Evolutionary conservation across 2,113 vertebrate species (phyloP), one percentile per base, ranked within the genome.

Genomic region (Ptychochromis oligacanthus): DNA sequence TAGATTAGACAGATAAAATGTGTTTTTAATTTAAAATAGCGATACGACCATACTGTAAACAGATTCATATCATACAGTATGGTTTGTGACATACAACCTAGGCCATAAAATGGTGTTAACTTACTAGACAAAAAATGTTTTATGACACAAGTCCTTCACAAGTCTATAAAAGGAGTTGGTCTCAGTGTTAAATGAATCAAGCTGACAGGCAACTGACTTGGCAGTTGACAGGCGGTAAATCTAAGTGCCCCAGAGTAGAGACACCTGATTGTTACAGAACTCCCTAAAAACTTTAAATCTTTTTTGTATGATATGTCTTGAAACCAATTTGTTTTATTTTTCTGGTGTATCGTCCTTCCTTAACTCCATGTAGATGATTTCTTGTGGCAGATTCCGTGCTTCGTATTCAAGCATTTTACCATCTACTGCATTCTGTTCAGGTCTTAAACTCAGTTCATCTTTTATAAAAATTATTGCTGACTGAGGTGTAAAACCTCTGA

Each of bases 391-490:
- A 79, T 59, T 46, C 62, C 4, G 2, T 52, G 4, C 74, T 87
- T 84, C 86, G 57, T 82, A 86, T 81, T 85, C 31, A 61, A 59
- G 61, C 20, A 4, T 88, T 79, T 90, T 77, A 77, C 60, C 82
- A 84, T 91, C 34, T 81, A n/a, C 26, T 72, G 67, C 9, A 28
- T 72, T 90, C 57, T 38, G 61, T 52, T 88, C 49, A 28, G 13
- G 56, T 26, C 49, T 80, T 49, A 89, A 91, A 89, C 61, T 54
- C 36, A 36, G 38, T 86, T 88, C 87, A 88, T 92, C 83, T 85
- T 91, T 89, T 85, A 88, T 88, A 49, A 65, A 85, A 76, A 80
- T 87, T 86, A 79, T 9, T 91, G 94, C 91, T 94, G 92, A 94
- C 86, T 15, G 79, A 90, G 87, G 92, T 82, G 74, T 85, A 83